These are phyloP conservation scores for Harlomillsia oculata DNA, from an alignment of 1,140 invertebrate genomes.

Conservation along the genomic window DNA sequence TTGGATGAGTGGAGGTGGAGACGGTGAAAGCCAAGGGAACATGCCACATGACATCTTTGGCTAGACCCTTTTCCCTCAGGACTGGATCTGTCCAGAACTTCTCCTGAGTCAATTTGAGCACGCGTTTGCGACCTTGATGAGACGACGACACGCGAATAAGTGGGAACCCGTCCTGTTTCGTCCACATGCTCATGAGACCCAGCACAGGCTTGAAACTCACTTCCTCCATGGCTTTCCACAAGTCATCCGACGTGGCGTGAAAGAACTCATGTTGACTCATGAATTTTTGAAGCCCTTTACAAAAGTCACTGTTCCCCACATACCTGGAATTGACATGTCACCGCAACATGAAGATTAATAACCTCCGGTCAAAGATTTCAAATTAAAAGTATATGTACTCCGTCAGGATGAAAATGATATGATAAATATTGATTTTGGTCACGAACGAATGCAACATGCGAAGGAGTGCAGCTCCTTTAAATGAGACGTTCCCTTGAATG, in stretches of 20 bases:
- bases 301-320: constrained; percentile 53
- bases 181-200: constrained; percentile 49
- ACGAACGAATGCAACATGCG: constrained; percentile 70
- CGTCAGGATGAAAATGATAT: too few species aligned
- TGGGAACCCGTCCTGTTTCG: constrained; percentile 49
- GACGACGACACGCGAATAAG: constrained; percentile 37
- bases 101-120: constrained; percentile 15
- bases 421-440: too few species aligned
- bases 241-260: constrained; percentile 43
- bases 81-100: neutral
- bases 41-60: constrained; percentile 2
- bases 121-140: constrained; percentile 3
- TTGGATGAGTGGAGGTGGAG: constrained; percentile 5
- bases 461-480: constrained; percentile 57
- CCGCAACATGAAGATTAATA: too few species aligned
- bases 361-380: too few species aligned
- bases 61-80: neutral
- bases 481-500: constrained; percentile 45
- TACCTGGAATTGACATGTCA: too few species aligned
- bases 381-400: too few species aligned
- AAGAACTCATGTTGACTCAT: constrained; percentile 43
- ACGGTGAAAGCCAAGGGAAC: constrained; percentile 4
- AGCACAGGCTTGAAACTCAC: constrained; percentile 21
- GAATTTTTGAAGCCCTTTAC: constrained; percentile 50
- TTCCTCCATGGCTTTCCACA: constrained; percentile 39